Evolutionary conservation across 2,888 invertebrate genomes (phyloP).

Genomic region (Sminthurides aquaticus): DNA sequence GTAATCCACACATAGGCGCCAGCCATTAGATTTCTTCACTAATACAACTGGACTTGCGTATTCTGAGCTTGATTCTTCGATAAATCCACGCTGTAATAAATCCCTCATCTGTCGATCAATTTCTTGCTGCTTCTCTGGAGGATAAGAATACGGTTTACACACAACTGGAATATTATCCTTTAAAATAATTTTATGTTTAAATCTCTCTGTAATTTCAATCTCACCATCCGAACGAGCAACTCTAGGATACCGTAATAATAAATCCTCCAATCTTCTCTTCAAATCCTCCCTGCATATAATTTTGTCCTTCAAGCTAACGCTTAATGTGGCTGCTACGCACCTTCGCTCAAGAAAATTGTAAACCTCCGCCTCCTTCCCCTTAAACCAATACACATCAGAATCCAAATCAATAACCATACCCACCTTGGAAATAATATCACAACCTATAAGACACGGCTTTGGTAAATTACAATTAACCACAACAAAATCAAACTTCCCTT

Average conservation of each 20-base stretch:
- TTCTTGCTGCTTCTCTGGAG: constrained; percentile 4
- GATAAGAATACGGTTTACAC: background rate
- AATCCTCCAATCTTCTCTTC: background rate
- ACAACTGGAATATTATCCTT: background rate
- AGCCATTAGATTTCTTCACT: constrained; percentile 10
- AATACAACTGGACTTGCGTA: constrained; percentile 19
- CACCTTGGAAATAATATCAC: background rate
- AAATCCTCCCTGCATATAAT: background rate
- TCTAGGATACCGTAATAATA: background rate
- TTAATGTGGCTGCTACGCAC: background rate
- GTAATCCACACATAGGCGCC: constrained; percentile 23
- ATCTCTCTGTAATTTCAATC: background rate
- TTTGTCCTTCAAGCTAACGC: too few species aligned
- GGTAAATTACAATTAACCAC: background rate
- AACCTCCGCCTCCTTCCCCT: background rate
- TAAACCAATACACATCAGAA: background rate
- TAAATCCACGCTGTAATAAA: constrained; percentile 16
- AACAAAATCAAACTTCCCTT: background rate
- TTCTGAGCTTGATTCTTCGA: constrained; percentile 17
- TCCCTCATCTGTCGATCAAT: constrained; percentile 8
- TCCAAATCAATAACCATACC: background rate
- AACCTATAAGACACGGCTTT: background rate
- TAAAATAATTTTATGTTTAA: background rate
- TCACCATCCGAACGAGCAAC: background rate
- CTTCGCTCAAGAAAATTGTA: background rate